Percentiles rank a stretch among this genome's conserved stretches.
phyloP scores from a whole-genome alignment of 1,140 invertebrate species.

The Aphaenogaster rudis region DNA sequence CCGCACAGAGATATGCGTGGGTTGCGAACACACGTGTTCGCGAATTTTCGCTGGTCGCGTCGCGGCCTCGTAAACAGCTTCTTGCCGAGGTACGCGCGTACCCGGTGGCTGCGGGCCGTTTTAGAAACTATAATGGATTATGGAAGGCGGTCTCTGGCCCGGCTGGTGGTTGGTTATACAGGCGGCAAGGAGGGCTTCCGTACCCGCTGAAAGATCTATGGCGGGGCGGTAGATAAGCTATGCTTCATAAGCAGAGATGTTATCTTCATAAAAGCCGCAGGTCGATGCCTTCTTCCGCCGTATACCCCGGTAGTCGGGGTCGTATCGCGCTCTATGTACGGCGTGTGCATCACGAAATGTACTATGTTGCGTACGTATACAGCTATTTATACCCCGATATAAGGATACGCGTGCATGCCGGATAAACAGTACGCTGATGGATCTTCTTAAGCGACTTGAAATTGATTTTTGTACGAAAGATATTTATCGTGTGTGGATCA shows the following conservation, averaged over 20 bases:
- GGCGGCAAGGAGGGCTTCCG: slow-evolving; percentile 69
- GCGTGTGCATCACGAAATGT: slow-evolving; percentile 24
- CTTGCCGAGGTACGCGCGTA: slow-evolving; percentile 38
- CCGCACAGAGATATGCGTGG: background rate
- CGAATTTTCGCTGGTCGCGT: slow-evolving; percentile 49
- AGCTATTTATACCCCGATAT: slow-evolving; percentile 50
- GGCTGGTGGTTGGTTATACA: slow-evolving; percentile 55
- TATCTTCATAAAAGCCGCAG: slow-evolving; percentile 74
- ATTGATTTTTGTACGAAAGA: slow-evolving; percentile 17
- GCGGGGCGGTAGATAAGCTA: slow-evolving; percentile 72
- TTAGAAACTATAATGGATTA: slow-evolving; percentile 77
- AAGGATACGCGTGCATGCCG: slow-evolving; percentile 11
- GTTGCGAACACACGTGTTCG: slow-evolving; percentile 7
- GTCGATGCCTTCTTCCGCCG: slow-evolving; percentile 68
- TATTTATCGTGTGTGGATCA: background rate
- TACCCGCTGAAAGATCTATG: slow-evolving; percentile 74
- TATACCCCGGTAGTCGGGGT: slow-evolving; percentile 35
- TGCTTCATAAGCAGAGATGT: slow-evolving; percentile 78
- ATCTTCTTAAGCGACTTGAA: slow-evolving; percentile 31
- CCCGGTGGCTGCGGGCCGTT: slow-evolving; percentile 61
- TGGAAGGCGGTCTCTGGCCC: slow-evolving; percentile 66
- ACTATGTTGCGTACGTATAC: slow-evolving; percentile 37
- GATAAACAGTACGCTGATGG: slow-evolving; percentile 47
- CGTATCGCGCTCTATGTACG: slow-evolving; percentile 23
- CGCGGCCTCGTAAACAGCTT: slow-evolving; percentile 61